Base-by-base conservation (phyloP, 2,113 vertebrate genomes). In the Gambusia affinis region DNA sequence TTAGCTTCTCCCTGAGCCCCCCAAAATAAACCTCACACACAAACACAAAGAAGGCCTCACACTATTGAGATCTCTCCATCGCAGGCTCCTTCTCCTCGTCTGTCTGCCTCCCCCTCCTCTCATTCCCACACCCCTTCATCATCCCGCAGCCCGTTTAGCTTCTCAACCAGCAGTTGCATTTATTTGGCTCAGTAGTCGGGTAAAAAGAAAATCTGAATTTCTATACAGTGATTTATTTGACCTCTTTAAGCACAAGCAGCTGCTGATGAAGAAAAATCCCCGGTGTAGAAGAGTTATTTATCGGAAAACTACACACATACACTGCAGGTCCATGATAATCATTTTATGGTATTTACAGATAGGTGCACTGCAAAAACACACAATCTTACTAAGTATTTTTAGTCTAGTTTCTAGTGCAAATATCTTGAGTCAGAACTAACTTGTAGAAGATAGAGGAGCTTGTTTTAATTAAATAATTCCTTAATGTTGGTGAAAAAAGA, bases 21-120 rank as follows among this genome's bases (percentile, higher is more conserved):
- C 86, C 82, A 91, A 92, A 92, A 89, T 87, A 92, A 93, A 92
- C 91, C 92, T 92, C 89, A 89, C 88, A 91, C 82, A 85, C 81
- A 65, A 89, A 88, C 86, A 94, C 92, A 93, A 93, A 94, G 92
- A 88, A 85, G 90, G 83, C 86, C 87, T 90, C 92, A 91, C 87
- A 92, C 92, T 92, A 92, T 92, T 92, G 91, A 93, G 91, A 92
- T 88, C 89, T 92, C 91, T 92, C 89, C 91, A 91, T 92, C 84
- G 84, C 89, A 80, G 85, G 64, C 88, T 83, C 76, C 85, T 85
- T 86, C 87, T 91, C 78, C 80, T 73, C 64, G 81, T 88, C 85
- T 85, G 80, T 85, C 87, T 87, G 60, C 42, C 76, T 71, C 31
- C 77, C 67, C 60, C 10, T 42, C 28, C 72, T 68, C 57, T 6